A percentile compares a stretch with the other conserved stretches of the same genome.
Conservation (phyloP, 2,888 invertebrate genomes). For the Sympetrum striolatum region DNA sequence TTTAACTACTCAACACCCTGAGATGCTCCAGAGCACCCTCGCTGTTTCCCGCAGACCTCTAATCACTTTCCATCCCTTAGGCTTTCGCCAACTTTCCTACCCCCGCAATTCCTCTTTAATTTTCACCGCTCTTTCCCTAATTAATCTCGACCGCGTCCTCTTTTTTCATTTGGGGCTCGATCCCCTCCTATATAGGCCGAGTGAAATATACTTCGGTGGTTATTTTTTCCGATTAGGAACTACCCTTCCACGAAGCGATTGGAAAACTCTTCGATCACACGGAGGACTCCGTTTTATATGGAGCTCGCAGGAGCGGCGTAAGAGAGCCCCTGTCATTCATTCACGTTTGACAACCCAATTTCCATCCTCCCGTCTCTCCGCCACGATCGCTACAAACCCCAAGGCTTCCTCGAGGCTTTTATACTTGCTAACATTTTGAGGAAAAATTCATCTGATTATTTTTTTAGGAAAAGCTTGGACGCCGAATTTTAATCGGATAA, state of each 20-base stretch:
- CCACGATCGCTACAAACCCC: no score
- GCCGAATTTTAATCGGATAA: no score
- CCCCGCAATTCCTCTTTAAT: background rate
- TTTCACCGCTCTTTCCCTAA: background rate
- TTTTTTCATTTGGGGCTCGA: background rate
- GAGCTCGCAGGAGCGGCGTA: background rate
- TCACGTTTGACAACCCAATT: background rate
- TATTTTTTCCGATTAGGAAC: no score
- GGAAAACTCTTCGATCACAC: no score
- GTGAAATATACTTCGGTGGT: no score
- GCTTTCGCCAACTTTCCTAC: background rate
- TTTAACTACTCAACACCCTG: background rate
- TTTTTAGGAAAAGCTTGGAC: no score
- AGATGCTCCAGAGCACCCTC: background rate
- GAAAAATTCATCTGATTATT: no score
- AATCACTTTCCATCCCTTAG: background rate
- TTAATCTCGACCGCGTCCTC: background rate
- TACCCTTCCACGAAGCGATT: no score
- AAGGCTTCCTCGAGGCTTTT: no score
- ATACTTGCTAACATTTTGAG: no score
- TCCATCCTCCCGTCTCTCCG: no score
- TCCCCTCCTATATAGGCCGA: background rate
- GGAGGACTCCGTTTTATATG: background rate
- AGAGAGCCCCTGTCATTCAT: background rate
- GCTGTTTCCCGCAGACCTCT: background rate